Percentiles rank a stretch among this genome's conserved stretches.
phyloP scores from a whole-genome alignment of 2,113 vertebrate genomes.

The Microtus montanus region DNA sequence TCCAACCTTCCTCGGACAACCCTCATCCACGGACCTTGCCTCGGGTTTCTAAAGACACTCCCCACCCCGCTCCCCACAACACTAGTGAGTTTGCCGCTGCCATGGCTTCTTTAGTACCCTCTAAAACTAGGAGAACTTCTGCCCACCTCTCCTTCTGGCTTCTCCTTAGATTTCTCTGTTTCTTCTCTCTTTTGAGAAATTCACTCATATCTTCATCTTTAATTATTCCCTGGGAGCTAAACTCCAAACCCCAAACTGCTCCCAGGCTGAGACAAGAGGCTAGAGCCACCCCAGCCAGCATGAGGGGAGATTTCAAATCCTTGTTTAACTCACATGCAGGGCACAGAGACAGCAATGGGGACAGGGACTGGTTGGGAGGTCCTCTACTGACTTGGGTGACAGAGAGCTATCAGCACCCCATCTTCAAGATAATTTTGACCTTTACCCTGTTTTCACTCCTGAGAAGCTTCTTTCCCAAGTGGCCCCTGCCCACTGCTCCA shows the following conservation, averaged over 20 bases:
- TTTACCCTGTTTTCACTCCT: neutral
- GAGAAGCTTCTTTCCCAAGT: neutral
- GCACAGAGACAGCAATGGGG: too few species aligned
- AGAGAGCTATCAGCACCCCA: neutral
- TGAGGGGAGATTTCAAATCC: too few species aligned
- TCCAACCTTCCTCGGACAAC: neutral
- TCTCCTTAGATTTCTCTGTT: neutral
- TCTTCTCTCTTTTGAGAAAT: neutral
- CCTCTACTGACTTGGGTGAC: neutral
- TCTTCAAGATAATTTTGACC: neutral
- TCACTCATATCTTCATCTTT: neutral
- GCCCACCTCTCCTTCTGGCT: too few species aligned
- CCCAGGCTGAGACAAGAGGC: neutral
- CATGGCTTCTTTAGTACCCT: neutral
- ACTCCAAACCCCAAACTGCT: neutral
- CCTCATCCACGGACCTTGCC: neutral
- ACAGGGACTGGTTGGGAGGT: neutral
- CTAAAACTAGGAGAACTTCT: neutral
- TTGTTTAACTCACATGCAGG: neutral
- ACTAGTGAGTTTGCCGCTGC: neutral
- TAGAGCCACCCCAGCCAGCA: neutral
- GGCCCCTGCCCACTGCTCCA: fast-evolving
- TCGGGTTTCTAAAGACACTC: neutral
- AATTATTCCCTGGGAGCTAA: neutral
- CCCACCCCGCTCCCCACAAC: too few species aligned